Base-by-base conservation (phyloP, 1,140 invertebrate genomes). In the Drosophila kurseongensis region DNA sequence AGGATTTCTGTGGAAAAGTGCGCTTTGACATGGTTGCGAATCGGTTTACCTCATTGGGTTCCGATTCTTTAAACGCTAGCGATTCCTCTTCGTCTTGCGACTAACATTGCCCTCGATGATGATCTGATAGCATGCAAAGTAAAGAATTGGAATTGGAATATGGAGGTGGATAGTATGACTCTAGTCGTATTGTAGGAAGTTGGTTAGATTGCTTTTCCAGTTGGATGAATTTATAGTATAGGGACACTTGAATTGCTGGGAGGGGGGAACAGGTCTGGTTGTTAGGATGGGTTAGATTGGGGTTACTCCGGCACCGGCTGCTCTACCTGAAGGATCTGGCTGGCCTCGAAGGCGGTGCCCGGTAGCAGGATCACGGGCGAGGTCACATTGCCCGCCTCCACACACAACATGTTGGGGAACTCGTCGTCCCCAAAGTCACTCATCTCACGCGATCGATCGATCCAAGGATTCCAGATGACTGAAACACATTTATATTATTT, bases 381-480 rank as follows among this genome's bases (percentile, higher is more conserved):
- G 60, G 95, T 96, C 1, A 99, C 97, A 91, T 97, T 96, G 35
- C 98, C 98, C 59, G 97, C 96, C 92, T 99, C 98, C 27, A 99
- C 97, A 93, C 98, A 99, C 65, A 98, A 94, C 97, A 98, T 98
- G 91, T 97, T 97, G 9, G 96, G 96, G 93, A 97, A 98, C 93
- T 98, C 98, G 80, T 98, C 97, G 93, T 98, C 97, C 16, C 97
- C 98, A 93, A 99, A 98, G 93, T 99, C 98, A 0, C 95, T 94
- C 93, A 98, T 98, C 90, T 97, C 97, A 78, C 97, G 96, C 18
- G 97, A 97, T 85, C 97, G 96, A 73, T 98, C 97, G 50, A 96
- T 94, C 98, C 98, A 99, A 4, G 98, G 98, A 94, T 99, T 99
- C 98, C 98, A 99, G 51, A 99, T 95, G 71, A 99, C 98, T 88